A percentile compares a stretch with the other conserved stretches of the same genome.
These are phyloP conservation scores for Anoplophora glabripennis DNA, from an alignment of 1,140 invertebrate genomes.

Conservation along the genomic window DNA sequence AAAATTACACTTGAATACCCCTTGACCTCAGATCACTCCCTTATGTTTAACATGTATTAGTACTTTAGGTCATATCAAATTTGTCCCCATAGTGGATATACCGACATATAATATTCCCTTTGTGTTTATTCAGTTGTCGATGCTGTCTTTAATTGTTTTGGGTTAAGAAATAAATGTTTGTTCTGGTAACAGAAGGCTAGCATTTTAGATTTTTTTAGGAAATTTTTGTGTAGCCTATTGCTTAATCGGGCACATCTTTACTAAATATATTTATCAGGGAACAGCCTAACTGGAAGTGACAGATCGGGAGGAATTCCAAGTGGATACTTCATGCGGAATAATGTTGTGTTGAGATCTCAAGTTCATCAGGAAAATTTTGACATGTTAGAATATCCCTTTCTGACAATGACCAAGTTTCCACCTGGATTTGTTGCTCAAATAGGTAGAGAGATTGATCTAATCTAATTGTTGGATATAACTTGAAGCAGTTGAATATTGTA, in stretches of 20 bases:
- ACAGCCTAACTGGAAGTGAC: slow-evolving; percentile 65
- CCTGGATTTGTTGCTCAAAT: slow-evolving; percentile 84
- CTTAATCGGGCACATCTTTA: background rate
- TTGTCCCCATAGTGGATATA: too few relatives aligned
- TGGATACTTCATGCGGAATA: slow-evolving; percentile 36
- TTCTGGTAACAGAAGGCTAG: too few relatives aligned
- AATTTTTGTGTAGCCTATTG: too few relatives aligned
- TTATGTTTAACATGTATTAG: too few relatives aligned
- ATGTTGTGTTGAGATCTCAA: slow-evolving; percentile 33
- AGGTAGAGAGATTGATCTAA: slow-evolving; percentile 56
- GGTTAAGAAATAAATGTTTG: too few relatives aligned
- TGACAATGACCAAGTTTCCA: slow-evolving; percentile 90
- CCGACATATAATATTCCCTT: too few relatives aligned
- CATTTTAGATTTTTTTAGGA: too few relatives aligned
- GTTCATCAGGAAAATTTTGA: slow-evolving; percentile 54
- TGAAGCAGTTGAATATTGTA: slow-evolving; percentile 31
- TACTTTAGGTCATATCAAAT: too few relatives aligned
- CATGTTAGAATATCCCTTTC: slow-evolving; percentile 92
- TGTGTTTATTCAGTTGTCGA: too few relatives aligned
- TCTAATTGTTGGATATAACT: background rate
- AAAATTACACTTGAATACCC: too few relatives aligned
- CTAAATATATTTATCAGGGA: slow-evolving; percentile 52
- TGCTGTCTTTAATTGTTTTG: too few relatives aligned
- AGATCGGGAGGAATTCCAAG: slow-evolving; percentile 44
- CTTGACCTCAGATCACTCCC: too few relatives aligned